Base-by-base conservation (phyloP, 2,797 vertebrate species). In the Antrozous pallidus region DNA sequence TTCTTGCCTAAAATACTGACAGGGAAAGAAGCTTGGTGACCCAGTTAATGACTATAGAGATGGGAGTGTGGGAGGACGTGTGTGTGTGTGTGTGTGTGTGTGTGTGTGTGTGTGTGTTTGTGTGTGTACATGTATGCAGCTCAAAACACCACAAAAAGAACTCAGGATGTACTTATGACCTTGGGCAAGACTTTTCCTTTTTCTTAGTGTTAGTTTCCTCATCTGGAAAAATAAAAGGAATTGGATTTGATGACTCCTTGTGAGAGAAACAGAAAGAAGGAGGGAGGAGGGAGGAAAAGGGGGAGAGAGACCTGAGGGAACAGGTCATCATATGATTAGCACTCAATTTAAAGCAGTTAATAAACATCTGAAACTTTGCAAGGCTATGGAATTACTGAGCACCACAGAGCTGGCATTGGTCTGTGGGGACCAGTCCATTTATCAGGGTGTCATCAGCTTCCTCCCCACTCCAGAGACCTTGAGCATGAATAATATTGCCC, bases 401-500 rank as follows among this genome's bases (percentile, higher is more conserved):
- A 33, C 38, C 70, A 83, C 26, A 0, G 75, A 49, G 70, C 69
- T 6, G 49, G 42, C 3, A 2, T 18, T 20, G 24, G n/a, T 85
- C 90, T 61, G 17, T 2, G 7, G 95, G 83, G 95, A 96, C 81
- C 90, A 56, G 69, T 10, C 74, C 75, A 6, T 95, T 69, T 38
- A 70, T 94, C 84, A 58, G 61, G 83, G 88, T 91, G 95, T 96
- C 91, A 40, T 94, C 93, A 89, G 91, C 88, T 88, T 88, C 65
- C 91, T 51, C 4, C 79, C 42, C 17, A 9, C 93, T 45, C 81
- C 14, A n/a, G 80, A 93, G 92, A 74, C 90, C 92, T 73, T 36
- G 69, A 69, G 40, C 63, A 8, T 13, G n/a, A 91, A 88, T 47
- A 88, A 67, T 74, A 54, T 65, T 1, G 56, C 83, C 61, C 87